A percentile compares a stretch with the other conserved stretches of the same genome.
These are phyloP conservation scores for Pararge aegeria DNA, from an alignment of 1,140 invertebrate genomes.

Conservation along the genomic window DNA sequence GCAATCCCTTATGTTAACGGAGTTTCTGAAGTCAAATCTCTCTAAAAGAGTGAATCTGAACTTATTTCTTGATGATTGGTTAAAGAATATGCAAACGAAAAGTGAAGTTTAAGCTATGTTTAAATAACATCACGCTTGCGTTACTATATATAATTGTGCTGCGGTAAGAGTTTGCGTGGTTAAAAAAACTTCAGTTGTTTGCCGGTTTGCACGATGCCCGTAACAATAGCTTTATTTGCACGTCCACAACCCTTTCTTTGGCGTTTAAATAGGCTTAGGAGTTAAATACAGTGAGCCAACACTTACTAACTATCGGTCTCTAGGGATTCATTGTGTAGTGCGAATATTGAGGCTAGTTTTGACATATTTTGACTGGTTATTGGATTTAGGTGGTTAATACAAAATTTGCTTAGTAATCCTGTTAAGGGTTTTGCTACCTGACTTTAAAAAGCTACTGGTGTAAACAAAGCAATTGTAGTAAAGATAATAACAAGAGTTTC, in stretches of 20 bases:
- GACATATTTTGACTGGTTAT: conserved; percentile 1
- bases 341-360: not conserved
- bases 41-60: no score
- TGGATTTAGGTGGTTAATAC: not conserved
- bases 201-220: no score
- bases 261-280: not conserved
- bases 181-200: no score
- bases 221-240: not conserved
- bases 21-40: no score
- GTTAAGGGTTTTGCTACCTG: not conserved
- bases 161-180: no score
- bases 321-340: conserved; percentile 11
- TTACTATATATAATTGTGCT: no score
- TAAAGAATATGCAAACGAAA: no score
- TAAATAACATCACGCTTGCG: no score
- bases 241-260: not conserved
- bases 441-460: not conserved
- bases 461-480: not conserved
- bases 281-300: conserved; percentile 33
- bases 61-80: no score
- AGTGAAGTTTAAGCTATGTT: no score
- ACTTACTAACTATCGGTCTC: conserved; percentile 48
- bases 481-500: no score
- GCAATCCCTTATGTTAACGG: no score
- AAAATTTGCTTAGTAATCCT: not conserved